A percentile compares a stretch with the other conserved stretches of the same genome.
Evolutionary conservation across 2,797 vertebrate genomes (phyloP).

Genomic region (Vipera ursinii): DNA sequence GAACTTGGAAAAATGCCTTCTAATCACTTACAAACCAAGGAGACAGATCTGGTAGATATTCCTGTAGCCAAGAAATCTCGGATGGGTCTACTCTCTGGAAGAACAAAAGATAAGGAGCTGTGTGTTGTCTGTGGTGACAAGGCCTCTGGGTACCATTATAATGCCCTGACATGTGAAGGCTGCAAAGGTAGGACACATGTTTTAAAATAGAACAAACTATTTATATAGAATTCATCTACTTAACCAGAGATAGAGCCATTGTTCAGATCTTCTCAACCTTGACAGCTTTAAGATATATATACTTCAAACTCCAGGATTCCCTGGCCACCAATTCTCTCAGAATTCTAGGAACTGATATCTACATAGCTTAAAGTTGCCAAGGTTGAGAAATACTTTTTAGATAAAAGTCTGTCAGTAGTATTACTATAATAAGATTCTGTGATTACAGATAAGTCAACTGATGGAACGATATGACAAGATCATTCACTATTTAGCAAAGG

Average conservation of each 20-base stretch:
- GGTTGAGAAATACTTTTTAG: background rate
- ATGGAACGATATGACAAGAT: background rate
- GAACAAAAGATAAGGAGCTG: slow-evolving; percentile 91
- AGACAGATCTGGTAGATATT: slow-evolving; percentile 76
- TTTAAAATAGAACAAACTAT: background rate
- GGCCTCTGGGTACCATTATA: slow-evolving; percentile 98
- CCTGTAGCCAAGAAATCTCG: slow-evolving; percentile 83
- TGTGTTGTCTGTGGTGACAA: slow-evolving; percentile 98
- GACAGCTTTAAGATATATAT: background rate
- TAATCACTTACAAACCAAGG: slow-evolving; percentile 79
- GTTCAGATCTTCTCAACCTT: background rate
- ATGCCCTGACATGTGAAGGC: slow-evolving; percentile 96
- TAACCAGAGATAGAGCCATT: background rate
- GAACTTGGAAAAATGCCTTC: slow-evolving; percentile 86
- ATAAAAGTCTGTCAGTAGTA: background rate
- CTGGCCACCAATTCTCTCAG: no score
- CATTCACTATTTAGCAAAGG: background rate
- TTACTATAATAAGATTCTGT: background rate
- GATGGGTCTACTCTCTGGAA: slow-evolving; percentile 74
- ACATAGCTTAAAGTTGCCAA: background rate
- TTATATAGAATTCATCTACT: background rate
- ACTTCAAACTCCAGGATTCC: no score
- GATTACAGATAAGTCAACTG: background rate
- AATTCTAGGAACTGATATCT: background rate
- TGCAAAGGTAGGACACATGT: slow-evolving; percentile 87